Evolutionary conservation across 2,113 vertebrate genomes (phyloP).

Genomic region (Saccopteryx bilineata): DNA sequence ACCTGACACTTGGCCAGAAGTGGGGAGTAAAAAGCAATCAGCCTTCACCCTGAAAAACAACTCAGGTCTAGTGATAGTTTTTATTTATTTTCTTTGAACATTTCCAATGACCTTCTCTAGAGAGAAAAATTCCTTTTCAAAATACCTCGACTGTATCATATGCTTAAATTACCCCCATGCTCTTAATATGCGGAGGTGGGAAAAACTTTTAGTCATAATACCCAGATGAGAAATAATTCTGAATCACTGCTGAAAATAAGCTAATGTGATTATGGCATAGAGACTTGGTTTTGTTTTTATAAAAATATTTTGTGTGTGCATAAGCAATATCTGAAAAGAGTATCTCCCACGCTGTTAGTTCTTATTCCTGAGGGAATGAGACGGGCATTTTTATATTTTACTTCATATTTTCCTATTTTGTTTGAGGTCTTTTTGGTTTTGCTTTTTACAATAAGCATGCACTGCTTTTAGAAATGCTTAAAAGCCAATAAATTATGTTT

Average conservation of each 20-base stretch:
- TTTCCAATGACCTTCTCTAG: conserved; percentile 33
- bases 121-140: conserved; percentile 39
- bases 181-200: not conserved
- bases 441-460: conserved; percentile 30
- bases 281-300: not conserved
- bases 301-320: not conserved
- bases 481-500: not conserved
- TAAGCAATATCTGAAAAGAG: not conserved
- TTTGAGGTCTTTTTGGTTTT: conserved; percentile 12
- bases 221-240: conserved; percentile 32
- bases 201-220: not conserved
- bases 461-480: not conserved
- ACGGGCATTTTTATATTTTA: not conserved
- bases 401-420: not conserved
- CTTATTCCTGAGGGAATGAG: not conserved
- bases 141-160: not conserved
- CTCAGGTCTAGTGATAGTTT: not conserved
- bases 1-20: not conserved
- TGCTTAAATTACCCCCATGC: not conserved
- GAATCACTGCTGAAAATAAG: conserved; percentile 9
- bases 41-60: not conserved
- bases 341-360: not conserved
- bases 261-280: not conserved
- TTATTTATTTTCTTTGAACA: conserved; percentile 23
- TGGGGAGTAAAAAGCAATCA: not conserved